phyloP scores from a whole-genome alignment of 2,888 invertebrate species.

The Rhagium mordax region DNA sequence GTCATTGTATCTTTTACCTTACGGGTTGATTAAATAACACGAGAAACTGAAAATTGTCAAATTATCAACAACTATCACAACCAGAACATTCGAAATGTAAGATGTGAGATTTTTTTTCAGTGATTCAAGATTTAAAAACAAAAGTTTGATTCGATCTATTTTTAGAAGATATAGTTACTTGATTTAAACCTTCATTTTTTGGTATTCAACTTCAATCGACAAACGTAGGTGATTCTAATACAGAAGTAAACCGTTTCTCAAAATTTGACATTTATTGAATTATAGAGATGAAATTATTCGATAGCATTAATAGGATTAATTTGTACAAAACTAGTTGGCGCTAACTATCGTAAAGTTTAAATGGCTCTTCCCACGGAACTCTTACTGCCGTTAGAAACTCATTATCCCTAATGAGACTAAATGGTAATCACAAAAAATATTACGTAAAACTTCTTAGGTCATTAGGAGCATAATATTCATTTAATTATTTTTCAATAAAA shows the following conservation, averaged over 20 bases:
- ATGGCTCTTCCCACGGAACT: constrained; percentile 27
- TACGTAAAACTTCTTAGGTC: constrained; percentile 21
- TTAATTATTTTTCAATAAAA: constrained; percentile 21
- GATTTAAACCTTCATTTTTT: too few relatives aligned
- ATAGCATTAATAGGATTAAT: constrained; percentile 29
- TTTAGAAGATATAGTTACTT: too few relatives aligned
- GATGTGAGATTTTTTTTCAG: too few relatives aligned
- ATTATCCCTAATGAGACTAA: constrained; percentile 32
- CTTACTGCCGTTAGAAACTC: constrained; percentile 29
- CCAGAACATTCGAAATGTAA: too few relatives aligned
- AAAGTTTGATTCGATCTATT: too few relatives aligned
- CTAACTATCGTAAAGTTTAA: constrained; percentile 32
- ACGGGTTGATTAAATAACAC: too few relatives aligned
- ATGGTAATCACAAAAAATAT: constrained; percentile 30
- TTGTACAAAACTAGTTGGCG: constrained; percentile 29
- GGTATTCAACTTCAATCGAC: too few relatives aligned
- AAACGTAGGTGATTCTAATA: too few relatives aligned
- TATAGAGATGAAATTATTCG: constrained; percentile 20
- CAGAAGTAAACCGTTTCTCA: not conserved
- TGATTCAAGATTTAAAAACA: too few relatives aligned
- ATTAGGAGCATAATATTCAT: constrained; percentile 12
- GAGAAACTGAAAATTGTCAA: too few relatives aligned
- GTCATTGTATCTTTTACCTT: too few relatives aligned
- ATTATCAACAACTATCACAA: too few relatives aligned
- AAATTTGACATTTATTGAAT: not conserved